Percentiles rank a stretch among this genome's conserved stretches.
phyloP scores from a whole-genome alignment of 1,140 invertebrate genomes.

The Danaus plexippus region DNA sequence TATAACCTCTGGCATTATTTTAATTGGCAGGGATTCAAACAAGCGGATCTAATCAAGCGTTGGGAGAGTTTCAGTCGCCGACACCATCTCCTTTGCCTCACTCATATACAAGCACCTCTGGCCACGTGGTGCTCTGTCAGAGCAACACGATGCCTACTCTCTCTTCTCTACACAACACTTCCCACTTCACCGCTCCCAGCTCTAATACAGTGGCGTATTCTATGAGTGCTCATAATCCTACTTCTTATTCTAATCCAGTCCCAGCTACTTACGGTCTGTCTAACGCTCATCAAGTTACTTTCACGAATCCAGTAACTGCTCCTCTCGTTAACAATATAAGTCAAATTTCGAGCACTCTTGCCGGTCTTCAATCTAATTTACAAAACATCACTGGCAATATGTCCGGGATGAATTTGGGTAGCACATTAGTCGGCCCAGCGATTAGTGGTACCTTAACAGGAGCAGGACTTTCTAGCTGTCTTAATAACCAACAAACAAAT shows the following conservation, averaged over 20 bases:
- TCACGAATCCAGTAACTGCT: constrained; percentile 70
- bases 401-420: constrained; percentile 53
- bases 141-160: constrained; percentile 76
- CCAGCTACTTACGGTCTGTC: constrained; percentile 66
- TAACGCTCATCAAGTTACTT: constrained; percentile 71
- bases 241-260: constrained; percentile 65
- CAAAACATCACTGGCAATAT: constrained; percentile 64
- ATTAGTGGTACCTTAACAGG: constrained; percentile 56
- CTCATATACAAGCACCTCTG: constrained; percentile 67
- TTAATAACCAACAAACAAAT: constrained; percentile 63
- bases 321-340: constrained; percentile 66
- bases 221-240: constrained; percentile 67
- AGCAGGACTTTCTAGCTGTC: constrained; percentile 51
- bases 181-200: constrained; percentile 68
- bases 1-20: constrained; percentile 3
- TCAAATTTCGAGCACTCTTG: constrained; percentile 66
- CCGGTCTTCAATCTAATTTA: constrained; percentile 65
- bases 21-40: constrained; percentile 66
- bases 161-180: constrained; percentile 70
- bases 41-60: constrained; percentile 73
- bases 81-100: constrained; percentile 72
- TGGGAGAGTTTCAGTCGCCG: constrained; percentile 73
- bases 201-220: constrained; percentile 66
- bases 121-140: constrained; percentile 70
- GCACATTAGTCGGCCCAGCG: constrained; percentile 43